Conservation (phyloP, 1,140 invertebrate species). For the Forficula auricularia region DNA sequence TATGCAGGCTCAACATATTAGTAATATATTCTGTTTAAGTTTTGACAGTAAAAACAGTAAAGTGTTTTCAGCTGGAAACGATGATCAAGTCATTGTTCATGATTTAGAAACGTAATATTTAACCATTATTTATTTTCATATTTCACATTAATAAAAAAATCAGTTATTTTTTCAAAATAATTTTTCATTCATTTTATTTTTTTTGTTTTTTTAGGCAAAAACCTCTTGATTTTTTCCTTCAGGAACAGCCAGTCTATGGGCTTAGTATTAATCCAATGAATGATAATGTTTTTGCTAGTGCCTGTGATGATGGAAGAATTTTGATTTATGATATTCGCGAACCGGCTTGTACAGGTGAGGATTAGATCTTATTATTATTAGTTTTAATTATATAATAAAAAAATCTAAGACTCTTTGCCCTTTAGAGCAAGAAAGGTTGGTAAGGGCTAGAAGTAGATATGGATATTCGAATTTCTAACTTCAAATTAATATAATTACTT, state of each 20-base stretch:
- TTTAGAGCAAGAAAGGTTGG: neutral
- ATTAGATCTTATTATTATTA: no score
- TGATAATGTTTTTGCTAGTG: constrained; percentile 66
- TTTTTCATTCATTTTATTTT: constrained; percentile 10
- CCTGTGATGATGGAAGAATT: constrained; percentile 76
- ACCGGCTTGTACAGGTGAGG: constrained; percentile 33
- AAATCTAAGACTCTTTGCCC: no score
- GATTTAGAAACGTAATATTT: constrained; percentile 55
- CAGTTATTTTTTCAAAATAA: neutral
- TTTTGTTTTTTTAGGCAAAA: constrained; percentile 37
- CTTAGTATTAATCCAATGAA: constrained; percentile 70
- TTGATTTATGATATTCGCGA: constrained; percentile 69
- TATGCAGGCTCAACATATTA: constrained; percentile 71
- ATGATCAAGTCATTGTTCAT: constrained; percentile 82
- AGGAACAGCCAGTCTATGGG: constrained; percentile 78
- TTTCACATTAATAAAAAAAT: neutral
- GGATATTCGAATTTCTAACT: no score
- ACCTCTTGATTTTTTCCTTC: constrained; percentile 56
- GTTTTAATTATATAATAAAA: constrained; percentile 2
- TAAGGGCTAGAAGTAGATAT: no score
- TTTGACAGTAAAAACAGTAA: constrained; percentile 62
- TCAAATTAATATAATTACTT: no score
- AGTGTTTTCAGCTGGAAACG: constrained; percentile 85
- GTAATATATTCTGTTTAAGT: constrained; percentile 84
- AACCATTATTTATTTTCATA: neutral